A percentile compares a stretch with the other conserved stretches of the same genome.
Conservation (phyloP, 2,888 invertebrate genomes). For the Phoenoteleia sp. region DNA sequence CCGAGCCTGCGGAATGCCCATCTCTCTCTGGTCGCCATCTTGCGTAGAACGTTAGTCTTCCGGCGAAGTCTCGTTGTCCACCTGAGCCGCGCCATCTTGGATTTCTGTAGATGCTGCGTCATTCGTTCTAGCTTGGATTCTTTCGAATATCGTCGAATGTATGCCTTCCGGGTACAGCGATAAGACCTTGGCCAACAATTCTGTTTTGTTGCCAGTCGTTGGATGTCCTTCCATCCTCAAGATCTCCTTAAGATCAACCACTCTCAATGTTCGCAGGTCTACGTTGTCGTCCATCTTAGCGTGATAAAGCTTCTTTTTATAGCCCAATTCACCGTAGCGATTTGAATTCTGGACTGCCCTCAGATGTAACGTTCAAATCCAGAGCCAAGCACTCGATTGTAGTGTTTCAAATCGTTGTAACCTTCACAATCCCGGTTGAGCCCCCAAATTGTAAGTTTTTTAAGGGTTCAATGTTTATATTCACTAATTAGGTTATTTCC, state of each 20-base stretch:
- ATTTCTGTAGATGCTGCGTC: neutral
- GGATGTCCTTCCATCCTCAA: neutral
- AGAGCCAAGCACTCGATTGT: too few relatives aligned
- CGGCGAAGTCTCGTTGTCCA: neutral
- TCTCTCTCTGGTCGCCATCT: neutral
- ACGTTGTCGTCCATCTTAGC: neutral
- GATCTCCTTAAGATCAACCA: neutral
- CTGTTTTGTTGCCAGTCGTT: neutral
- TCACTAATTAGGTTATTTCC: too few relatives aligned
- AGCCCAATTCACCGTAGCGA: too few relatives aligned
- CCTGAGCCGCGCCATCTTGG: neutral
- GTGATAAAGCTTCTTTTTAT: too few relatives aligned
- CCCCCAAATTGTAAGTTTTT: too few relatives aligned
- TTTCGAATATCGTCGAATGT: neutral
- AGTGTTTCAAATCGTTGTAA: too few relatives aligned
- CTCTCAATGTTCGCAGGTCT: neutral
- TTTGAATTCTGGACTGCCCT: too few relatives aligned
- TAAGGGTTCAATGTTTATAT: too few relatives aligned
- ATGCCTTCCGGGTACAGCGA: neutral
- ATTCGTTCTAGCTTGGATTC: too few relatives aligned
- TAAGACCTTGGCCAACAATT: neutral
- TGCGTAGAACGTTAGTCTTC: neutral
- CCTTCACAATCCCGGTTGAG: too few relatives aligned
- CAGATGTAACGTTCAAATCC: too few relatives aligned
- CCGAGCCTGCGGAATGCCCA: neutral